Percentiles rank a stretch among this genome's conserved stretches.
phyloP scores from a whole-genome alignment of 2,113 vertebrate genomes.

The Crotalus horridus region DNA sequence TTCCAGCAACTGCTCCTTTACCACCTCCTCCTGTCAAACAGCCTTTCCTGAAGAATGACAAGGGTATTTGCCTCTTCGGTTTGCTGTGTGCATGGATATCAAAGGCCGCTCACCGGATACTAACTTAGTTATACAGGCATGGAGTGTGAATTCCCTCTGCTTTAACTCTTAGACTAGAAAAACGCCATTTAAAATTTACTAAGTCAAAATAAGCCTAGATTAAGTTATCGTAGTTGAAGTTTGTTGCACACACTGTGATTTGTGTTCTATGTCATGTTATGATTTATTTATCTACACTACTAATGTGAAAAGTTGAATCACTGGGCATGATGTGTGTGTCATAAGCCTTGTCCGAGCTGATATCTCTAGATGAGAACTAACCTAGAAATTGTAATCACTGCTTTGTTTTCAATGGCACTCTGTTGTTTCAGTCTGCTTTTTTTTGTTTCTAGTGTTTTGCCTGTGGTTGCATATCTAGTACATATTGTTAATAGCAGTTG shows the following conservation, averaged over 20 bases:
- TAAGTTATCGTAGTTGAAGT: neutral
- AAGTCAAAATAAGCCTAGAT: neutral
- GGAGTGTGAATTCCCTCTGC: constrained; percentile 11
- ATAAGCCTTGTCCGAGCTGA: neutral
- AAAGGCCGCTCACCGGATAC: constrained; percentile 67
- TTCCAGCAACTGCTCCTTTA: constrained; percentile 28
- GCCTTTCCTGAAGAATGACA: constrained; percentile 86
- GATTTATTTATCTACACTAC: constrained; percentile 3
- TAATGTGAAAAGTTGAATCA: constrained; percentile 23
- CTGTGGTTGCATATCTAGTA: constrained; percentile 3
- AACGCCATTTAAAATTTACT: neutral
- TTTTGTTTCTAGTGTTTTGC: neutral
- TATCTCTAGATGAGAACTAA: constrained; percentile 11
- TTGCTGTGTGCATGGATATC: constrained; percentile 80
- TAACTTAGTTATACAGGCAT: constrained; percentile 57
- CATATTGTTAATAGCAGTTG: neutral
- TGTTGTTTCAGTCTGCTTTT: neutral
- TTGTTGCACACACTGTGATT: neutral
- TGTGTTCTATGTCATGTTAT: neutral
- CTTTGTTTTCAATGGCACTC: neutral
- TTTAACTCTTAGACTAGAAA: constrained; percentile 37
- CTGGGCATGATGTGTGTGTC: constrained; percentile 35
- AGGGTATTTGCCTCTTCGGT: constrained; percentile 82
- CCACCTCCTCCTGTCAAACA: constrained; percentile 74
- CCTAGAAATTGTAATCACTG: constrained; percentile 13